phyloP scores from a whole-genome alignment of 2,888 invertebrate species.

The Orchestes rusci region DNA sequence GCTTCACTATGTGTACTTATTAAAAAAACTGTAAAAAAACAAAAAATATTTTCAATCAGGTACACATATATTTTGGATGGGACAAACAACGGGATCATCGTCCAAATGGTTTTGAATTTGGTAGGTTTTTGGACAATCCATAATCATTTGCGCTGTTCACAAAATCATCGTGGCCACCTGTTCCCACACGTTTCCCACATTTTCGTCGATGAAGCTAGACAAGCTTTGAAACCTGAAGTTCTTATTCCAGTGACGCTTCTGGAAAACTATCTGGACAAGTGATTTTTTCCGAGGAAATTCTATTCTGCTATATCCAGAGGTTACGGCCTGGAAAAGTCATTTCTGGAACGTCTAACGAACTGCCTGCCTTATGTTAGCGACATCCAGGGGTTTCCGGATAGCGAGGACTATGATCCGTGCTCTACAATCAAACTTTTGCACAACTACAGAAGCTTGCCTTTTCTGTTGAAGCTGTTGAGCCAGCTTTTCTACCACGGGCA shows the following conservation, averaged over 20 bases:
- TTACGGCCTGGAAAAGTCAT: conserved; percentile 66
- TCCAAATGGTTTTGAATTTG: too few species aligned
- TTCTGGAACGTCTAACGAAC: conserved; percentile 59
- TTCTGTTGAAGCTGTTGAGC: conserved; percentile 70
- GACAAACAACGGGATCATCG: too few species aligned
- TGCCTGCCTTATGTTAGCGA: conserved; percentile 64
- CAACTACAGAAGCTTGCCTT: conserved; percentile 81
- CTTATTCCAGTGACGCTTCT: conserved; percentile 70
- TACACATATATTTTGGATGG: too few species aligned
- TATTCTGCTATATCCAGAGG: conserved; percentile 53
- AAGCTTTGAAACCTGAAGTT: conserved; percentile 85
- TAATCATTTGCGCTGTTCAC: too few species aligned
- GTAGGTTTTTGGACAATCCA: too few species aligned
- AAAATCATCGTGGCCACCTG: conserved; percentile 88
- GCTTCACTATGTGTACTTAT: too few species aligned
- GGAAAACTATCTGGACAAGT: conserved; percentile 57
- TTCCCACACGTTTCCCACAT: conserved; percentile 80
- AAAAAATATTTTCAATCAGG: too few species aligned
- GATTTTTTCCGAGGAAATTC: conserved; percentile 73
- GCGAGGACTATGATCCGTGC: conserved; percentile 69
- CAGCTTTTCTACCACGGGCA: conserved; percentile 78
- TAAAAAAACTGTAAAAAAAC: too few species aligned
- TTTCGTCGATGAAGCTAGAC: conserved; percentile 89
- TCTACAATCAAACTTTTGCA: conserved; percentile 79
- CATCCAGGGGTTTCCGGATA: conserved; percentile 49